Evolutionary conservation across 2,113 vertebrate genomes (phyloP).

Genomic region (Trogon surrucura): DNA sequence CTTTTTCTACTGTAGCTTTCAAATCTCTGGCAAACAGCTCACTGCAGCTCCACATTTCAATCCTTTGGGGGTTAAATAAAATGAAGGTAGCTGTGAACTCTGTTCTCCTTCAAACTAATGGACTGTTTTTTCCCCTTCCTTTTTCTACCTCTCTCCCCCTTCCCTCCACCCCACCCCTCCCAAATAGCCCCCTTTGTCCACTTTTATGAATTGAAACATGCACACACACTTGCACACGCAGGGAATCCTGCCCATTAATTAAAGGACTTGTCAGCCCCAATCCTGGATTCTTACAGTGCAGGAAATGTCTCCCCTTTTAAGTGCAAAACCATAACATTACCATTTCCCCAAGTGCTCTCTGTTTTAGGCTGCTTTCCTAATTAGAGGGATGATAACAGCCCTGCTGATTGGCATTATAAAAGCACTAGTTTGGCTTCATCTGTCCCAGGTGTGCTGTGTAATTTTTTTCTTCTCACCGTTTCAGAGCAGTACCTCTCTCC

Average conservation of each 20-base stretch:
- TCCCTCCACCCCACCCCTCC: constrained; percentile 24
- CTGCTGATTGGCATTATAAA: constrained; percentile 96
- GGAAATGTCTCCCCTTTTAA: constrained; percentile 89
- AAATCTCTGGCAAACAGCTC: constrained; percentile 68
- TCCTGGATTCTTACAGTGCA: constrained; percentile 80
- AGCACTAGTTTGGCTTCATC: constrained; percentile 87
- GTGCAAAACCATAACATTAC: constrained; percentile 90
- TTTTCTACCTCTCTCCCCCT: constrained; percentile 35
- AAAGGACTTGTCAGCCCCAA: constrained; percentile 86
- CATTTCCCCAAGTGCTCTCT: constrained; percentile 90
- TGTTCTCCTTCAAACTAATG: constrained; percentile 80
- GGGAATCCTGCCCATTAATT: constrained; percentile 85
- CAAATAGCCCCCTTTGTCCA: constrained; percentile 80
- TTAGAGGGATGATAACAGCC: constrained; percentile 90
- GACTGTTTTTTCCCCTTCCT: constrained; percentile 57
- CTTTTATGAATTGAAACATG: constrained; percentile 86
- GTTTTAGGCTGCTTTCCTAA: constrained; percentile 91
- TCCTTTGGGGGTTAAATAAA: constrained; percentile 79
- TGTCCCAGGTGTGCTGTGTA: constrained; percentile 89
- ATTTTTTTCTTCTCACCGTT: constrained; percentile 84
- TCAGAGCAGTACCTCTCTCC: constrained; percentile 85
- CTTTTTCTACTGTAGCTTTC: constrained; percentile 69
- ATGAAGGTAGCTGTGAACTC: constrained; percentile 79
- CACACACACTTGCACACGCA: constrained; percentile 81
- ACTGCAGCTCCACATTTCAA: constrained; percentile 65